These are phyloP conservation scores for Myotis myotis DNA, from an alignment of 2,797 vertebrate genomes.

Conservation along the genomic window DNA sequence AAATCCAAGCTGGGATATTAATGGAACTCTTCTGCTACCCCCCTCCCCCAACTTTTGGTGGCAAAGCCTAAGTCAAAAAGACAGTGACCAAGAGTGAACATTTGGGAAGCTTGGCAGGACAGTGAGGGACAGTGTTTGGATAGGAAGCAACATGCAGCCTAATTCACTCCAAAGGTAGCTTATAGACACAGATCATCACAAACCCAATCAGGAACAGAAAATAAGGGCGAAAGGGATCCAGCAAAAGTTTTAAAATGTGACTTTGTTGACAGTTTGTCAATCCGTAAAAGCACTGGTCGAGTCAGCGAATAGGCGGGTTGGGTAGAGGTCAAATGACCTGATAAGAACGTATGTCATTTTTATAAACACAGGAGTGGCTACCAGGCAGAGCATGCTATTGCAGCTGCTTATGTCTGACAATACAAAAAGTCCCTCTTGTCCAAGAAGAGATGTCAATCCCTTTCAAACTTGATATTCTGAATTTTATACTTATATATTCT, in stretches of 20 bases:
- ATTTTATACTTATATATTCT: not conserved
- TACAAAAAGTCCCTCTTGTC: not conserved
- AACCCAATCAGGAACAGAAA: not conserved
- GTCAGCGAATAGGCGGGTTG: not conserved
- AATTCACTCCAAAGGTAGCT: not conserved
- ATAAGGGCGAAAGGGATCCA: not conserved
- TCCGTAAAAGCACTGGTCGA: not conserved
- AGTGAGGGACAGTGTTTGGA: rapidly evolving
- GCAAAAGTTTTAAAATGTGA: not conserved
- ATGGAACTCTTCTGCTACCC: not conserved
- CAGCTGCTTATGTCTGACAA: not conserved
- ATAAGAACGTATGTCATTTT: not conserved
- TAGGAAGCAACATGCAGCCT: not conserved
- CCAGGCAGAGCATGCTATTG: too few relatives aligned
- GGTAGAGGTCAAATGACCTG: not conserved
- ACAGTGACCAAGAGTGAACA: not conserved
- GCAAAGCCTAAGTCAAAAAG: not conserved
- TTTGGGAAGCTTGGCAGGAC: not conserved
- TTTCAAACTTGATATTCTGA: not conserved
- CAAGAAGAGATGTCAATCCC: not conserved
- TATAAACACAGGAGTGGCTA: not conserved
- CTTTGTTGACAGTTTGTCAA: not conserved
- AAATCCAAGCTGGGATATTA: not conserved
- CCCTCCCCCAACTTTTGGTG: not conserved
- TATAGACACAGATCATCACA: not conserved